Base-by-base conservation (phyloP, 2,797 vertebrate species). In the Pseudochirops corinnae region DNA sequence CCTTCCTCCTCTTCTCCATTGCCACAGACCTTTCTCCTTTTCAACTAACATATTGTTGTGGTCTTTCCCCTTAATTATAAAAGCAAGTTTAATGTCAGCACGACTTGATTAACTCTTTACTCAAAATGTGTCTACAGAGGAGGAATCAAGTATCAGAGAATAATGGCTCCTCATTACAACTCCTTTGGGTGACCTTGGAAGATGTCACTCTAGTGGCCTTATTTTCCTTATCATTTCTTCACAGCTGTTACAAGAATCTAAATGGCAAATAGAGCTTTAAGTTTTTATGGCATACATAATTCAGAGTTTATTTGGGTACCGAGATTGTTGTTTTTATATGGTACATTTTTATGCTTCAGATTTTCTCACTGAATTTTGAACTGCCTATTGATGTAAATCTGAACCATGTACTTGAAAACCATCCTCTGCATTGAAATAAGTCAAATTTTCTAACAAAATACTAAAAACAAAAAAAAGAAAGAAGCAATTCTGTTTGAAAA, bases 61-160 rank as follows among this genome's bases (percentile, higher is more conserved):
- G 90, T 94, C 28, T 56, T 0, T 58, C 93, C 90, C n/a, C 93
- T 95, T 93, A 55, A 57, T 91, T 87, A 55, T 87, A 74, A 60
- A 10, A 90, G 21, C 14, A 56, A 93, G 56, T 28, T 55, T 56
- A 93, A 60, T 46, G 29, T 82, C 56, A 94, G 57, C 21, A 82
- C 46, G 18, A 14, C 24, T 57, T 96, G 94, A 58, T 26, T 46
- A 90, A 92, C 21, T 96, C 31, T 29, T 87, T 91, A 87, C 55
- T 93, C 58, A 87, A 96, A 97, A 62, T 90, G 94, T 4, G 90
- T 3, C 94, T 93, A 52, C 93, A 95, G 67, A 96, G 93, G 90
- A 92, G 67, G 56, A 95, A 16, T 16, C 39, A 96, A 46, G 7
- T 91, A 16, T 93, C 87, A 95, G 90, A 92, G 96, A 94, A 92